phyloP scores from a whole-genome alignment of 2,113 vertebrate species.

The Mustela lutreola region DNA sequence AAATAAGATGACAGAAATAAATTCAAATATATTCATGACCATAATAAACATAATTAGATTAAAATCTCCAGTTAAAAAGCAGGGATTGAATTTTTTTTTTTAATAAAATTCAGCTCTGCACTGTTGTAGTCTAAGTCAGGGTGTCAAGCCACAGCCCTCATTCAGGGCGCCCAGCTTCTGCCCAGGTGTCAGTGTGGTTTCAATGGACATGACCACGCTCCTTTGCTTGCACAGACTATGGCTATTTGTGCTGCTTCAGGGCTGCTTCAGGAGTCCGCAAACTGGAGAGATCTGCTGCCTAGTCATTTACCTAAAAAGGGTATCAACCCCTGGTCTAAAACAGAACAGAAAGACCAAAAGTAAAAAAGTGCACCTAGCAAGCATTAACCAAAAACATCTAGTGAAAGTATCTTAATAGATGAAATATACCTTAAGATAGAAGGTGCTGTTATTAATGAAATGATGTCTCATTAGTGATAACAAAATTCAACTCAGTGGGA shows the following conservation, averaged over 20 bases:
- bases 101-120: neutral
- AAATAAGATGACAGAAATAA: neutral
- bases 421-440: neutral
- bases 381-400: neutral
- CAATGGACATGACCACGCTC: neutral
- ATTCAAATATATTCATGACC: neutral
- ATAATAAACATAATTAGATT: neutral
- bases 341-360: neutral
- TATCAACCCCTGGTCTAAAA: neutral
- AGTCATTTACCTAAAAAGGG: neutral
- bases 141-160: neutral
- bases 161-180: neutral
- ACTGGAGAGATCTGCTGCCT: neutral
- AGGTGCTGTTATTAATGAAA: neutral
- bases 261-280: neutral
- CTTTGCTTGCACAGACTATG: neutral
- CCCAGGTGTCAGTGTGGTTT: neutral
- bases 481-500: neutral
- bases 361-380: neutral
- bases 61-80: neutral
- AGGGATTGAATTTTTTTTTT: neutral
- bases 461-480: neutral
- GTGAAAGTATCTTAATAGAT: neutral
- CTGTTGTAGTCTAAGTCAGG: neutral
- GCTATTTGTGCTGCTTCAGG: neutral